Percentiles rank a stretch among this genome's conserved stretches.
phyloP scores from a whole-genome alignment of 2,113 vertebrate genomes.

The Xenotilapia longispinis region DNA sequence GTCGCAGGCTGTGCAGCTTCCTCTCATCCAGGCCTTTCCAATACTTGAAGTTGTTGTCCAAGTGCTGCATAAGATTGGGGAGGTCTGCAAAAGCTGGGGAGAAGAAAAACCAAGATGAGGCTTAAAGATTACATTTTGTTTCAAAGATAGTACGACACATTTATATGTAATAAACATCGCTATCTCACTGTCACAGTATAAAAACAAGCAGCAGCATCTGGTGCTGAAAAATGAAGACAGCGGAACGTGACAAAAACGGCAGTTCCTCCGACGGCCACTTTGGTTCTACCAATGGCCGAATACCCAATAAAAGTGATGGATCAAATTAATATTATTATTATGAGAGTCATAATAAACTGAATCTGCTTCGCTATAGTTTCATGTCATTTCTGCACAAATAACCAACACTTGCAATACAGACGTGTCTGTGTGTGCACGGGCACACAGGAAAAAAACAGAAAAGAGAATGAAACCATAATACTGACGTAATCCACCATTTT shows the following conservation, averaged over 20 bases:
- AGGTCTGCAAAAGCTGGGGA: conserved; percentile 88
- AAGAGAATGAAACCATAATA: not conserved
- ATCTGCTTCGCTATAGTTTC: not conserved
- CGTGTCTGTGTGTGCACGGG: not conserved
- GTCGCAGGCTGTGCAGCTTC: conserved; percentile 84
- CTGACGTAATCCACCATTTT: not conserved
- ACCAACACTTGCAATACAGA: not conserved
- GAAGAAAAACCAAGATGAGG: not conserved
- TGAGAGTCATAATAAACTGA: not conserved
- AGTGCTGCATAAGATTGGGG: conserved; percentile 92
- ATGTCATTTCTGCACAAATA: not conserved
- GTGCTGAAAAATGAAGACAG: not conserved
- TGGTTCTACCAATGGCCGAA: not conserved
- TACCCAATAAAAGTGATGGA: not conserved
- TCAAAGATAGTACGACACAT: not conserved
- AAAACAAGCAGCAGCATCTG: not conserved
- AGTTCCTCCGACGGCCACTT: not conserved
- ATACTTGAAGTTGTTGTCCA: conserved; percentile 97
- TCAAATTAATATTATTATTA: not conserved
- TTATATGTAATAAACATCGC: not conserved
- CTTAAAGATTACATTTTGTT: not conserved
- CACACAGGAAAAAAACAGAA: not conserved
- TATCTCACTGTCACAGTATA: not conserved
- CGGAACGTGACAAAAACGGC: not conserved
- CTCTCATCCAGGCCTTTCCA: conserved; percentile 91